Evolutionary conservation across 2,888 invertebrate species (phyloP), one percentile per base, ranked within the genome.

Genomic region (Tinea trinotella): DNA sequence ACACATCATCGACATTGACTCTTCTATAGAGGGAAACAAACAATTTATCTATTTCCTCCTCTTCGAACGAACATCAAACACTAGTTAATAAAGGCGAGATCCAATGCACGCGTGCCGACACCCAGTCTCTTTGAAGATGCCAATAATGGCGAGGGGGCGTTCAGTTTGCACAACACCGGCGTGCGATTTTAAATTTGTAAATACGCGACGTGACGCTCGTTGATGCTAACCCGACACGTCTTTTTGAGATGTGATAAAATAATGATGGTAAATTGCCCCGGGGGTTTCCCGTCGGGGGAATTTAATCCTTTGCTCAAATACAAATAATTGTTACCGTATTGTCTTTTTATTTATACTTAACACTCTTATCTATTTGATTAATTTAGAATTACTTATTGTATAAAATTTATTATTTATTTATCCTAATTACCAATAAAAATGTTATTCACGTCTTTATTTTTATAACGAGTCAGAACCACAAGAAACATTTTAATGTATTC

Each of bases 81-180:
- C 67, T 65, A 66, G 70, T 67, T 79, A 77, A 77, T 77, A 80
- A 75, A 71, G 67, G 61, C 60, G 59, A 65, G 62, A 61, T 59
- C 55, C 53, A 48, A 44, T 52, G 53, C 44, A 46, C 55, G 56
- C 53, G 52, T 24, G 9, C 34, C 22, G 50, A 13, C 50, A 59
- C 55, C 13, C 48, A n/a, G 55, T 40, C 53, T 70, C 55, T 55
- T 40, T 49, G 56, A 66, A 66, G 67, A 68, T 61, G 67, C 68
- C 75, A 79, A 80, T 81, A 80, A 73, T 67, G 68, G 59, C 62
- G 60, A 63, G 68, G 77, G 78, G 77, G 69, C 76, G 68, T 64
- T 58, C 62, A 36, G 61, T 67, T 72, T 64, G 66, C 66, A 61
- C 67, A 70, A 63, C 67, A 61, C 59, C 63, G 63, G 58, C 64